These are phyloP conservation scores for Noctua pronuba DNA, from an alignment of 2,888 invertebrate species.

Conservation along the genomic window DNA sequence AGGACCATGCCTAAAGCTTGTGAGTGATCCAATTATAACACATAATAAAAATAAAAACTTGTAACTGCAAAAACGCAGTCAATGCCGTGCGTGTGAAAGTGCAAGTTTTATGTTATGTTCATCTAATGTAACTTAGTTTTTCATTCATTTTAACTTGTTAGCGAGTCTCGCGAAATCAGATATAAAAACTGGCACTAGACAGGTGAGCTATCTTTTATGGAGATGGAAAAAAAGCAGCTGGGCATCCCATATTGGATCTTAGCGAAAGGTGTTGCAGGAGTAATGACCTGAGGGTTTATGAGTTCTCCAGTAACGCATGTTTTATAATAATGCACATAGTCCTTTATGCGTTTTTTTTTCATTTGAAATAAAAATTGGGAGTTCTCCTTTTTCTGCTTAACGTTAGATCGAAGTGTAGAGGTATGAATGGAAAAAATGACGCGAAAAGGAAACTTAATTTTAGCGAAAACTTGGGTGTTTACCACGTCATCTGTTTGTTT, in stretches of 20 bases:
- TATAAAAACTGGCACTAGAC: slow-evolving; percentile 71
- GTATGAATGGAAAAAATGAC: background rate
- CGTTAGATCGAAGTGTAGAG: background rate
- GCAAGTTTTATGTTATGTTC: slow-evolving; percentile 67
- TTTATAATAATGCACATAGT: slow-evolving; percentile 7
- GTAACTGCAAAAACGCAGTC: slow-evolving; percentile 28
- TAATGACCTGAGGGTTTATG: slow-evolving; percentile 45
- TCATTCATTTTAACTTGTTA: slow-evolving; percentile 67
- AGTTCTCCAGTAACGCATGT: slow-evolving; percentile 14
- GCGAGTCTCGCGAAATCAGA: slow-evolving; percentile 66
- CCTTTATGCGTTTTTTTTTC: slow-evolving; percentile 7
- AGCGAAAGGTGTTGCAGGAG: slow-evolving; percentile 76
- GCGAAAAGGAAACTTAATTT: background rate
- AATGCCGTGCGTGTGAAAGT: slow-evolving; percentile 69
- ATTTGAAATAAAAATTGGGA: background rate
- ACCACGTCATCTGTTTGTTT: background rate
- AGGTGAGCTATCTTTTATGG: slow-evolving; percentile 68
- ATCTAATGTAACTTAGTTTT: slow-evolving; percentile 69
- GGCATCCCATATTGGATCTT: slow-evolving; percentile 73
- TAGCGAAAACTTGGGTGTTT: background rate
- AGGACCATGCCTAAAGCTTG: background rate
- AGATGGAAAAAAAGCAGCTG: slow-evolving; percentile 76
- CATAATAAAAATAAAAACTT: slow-evolving; percentile 17
- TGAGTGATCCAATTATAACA: slow-evolving; percentile 39
- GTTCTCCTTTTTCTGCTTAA: background rate